phyloP scores from a whole-genome alignment of 2,797 vertebrate species.

The Chromis chromis region DNA sequence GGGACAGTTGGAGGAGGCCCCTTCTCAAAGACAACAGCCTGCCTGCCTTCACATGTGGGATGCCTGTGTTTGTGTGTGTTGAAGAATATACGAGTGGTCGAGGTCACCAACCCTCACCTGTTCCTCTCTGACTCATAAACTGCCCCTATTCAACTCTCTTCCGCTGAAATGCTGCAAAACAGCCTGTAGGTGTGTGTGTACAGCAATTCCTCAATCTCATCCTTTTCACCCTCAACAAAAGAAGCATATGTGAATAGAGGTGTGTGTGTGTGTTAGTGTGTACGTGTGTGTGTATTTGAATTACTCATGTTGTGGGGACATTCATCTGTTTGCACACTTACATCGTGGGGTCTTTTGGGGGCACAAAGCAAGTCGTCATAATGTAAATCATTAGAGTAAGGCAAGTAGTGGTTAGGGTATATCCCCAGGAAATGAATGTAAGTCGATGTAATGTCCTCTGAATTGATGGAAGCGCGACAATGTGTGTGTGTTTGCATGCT shows the following conservation, averaged over 20 bases:
- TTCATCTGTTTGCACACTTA: neutral
- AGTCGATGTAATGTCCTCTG: neutral
- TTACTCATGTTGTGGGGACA: neutral
- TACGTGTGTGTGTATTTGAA: slow-evolving; percentile 28
- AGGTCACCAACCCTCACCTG: slow-evolving; percentile 67
- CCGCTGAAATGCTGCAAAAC: slow-evolving; percentile 43
- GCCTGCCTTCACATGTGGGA: slow-evolving; percentile 72
- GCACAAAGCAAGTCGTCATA: neutral
- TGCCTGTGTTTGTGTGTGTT: slow-evolving; percentile 31
- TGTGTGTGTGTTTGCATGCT: slow-evolving; percentile 13
- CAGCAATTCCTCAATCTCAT: slow-evolving; percentile 30
- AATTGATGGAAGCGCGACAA: neutral
- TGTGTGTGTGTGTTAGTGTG: slow-evolving; percentile 30
- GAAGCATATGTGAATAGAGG: slow-evolving; percentile 38
- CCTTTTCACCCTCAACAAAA: slow-evolving; percentile 40
- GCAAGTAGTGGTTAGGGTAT: neutral
- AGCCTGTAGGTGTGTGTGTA: neutral
- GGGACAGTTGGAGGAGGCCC: slow-evolving; percentile 76
- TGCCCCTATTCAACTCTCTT: slow-evolving; percentile 48
- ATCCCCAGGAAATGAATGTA: neutral
- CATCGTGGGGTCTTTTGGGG: neutral
- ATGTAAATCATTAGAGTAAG: neutral
- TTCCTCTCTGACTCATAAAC: slow-evolving; percentile 60
- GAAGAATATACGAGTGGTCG: slow-evolving; percentile 33
- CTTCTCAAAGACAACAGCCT: slow-evolving; percentile 68